A percentile compares a stretch with the other conserved stretches of the same genome.
These are phyloP conservation scores for Hyles vespertilio DNA, from an alignment of 1,140 invertebrate species.

Conservation along the genomic window DNA sequence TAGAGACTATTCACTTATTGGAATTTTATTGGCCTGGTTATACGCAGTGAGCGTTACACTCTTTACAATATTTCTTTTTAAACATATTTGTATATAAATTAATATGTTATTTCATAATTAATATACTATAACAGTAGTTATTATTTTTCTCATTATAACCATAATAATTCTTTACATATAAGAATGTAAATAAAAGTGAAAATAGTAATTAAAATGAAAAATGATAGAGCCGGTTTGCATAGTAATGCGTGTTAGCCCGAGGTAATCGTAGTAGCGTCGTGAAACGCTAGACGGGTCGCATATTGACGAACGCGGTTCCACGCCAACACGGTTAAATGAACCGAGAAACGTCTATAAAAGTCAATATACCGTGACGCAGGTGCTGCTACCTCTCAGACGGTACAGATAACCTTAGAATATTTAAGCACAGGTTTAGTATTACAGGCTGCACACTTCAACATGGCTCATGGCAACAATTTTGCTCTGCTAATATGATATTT, in stretches of 20 bases:
- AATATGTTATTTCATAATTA: not conserved
- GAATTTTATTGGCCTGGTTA: slow-evolving; percentile 25
- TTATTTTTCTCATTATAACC: too few species aligned
- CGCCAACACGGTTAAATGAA: slow-evolving; percentile 26
- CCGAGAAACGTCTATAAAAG: slow-evolving; percentile 36
- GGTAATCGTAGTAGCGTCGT: too few species aligned
- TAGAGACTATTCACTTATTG: slow-evolving; percentile 23
- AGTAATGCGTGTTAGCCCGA: too few species aligned
- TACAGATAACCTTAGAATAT: too few species aligned
- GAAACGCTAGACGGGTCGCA: slow-evolving; percentile 6
- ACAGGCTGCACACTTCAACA: slow-evolving; percentile 1
- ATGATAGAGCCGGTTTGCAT: too few species aligned
- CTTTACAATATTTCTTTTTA: slow-evolving; percentile 6
- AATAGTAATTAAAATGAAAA: too few species aligned
- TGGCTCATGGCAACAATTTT: not conserved
- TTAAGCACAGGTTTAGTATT: not conserved
- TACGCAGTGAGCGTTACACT: slow-evolving; percentile 10
- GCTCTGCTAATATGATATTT: too few species aligned
- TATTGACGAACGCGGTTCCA: slow-evolving; percentile 9
- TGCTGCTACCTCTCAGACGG: slow-evolving; percentile 12
- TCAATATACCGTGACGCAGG: slow-evolving; percentile 42
- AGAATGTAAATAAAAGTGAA: too few species aligned
- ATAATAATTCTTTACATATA: too few species aligned
- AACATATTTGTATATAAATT: slow-evolving; percentile 1
- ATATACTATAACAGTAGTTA: too few species aligned